Evolutionary conservation across 2,797 vertebrate genomes (phyloP).

Genomic region (Microhierax caerulescens): DNA sequence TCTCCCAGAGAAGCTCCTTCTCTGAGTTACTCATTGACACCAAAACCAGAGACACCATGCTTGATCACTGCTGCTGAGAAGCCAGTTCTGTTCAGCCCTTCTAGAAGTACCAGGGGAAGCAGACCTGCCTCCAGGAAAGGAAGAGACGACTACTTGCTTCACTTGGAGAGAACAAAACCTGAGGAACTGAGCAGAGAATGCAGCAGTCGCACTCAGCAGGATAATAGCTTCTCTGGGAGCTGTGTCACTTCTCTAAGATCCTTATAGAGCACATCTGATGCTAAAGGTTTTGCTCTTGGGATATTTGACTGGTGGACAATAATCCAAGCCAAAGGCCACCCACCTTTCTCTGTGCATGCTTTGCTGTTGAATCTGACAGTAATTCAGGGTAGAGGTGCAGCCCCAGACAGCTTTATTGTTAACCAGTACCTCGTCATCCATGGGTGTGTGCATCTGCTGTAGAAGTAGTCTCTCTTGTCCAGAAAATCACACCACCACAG

Average conservation of each 20-base stretch:
- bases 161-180: not conserved
- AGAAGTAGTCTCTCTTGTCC: not conserved
- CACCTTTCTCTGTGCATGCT: not conserved
- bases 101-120: not conserved
- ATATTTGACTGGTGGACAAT: not conserved
- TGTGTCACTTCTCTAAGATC: not conserved
- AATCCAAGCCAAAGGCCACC: not conserved
- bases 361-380: not conserved
- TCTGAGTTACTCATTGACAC: not conserved
- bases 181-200: not conserved
- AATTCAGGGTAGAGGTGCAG: not conserved
- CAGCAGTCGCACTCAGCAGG: not conserved
- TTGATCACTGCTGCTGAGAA: not conserved
- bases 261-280: not conserved
- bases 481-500: not conserved
- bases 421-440: not conserved
- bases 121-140: not conserved
- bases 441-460: accelerated
- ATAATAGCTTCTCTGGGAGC: not conserved
- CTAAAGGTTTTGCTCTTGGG: not conserved
- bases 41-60: not conserved
- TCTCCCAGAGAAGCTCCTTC: not conserved
- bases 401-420: not conserved
- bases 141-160: not conserved
- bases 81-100: not conserved